Conservation (phyloP, 2,113 vertebrate genomes). For the Psammodynastes pulverulentus region DNA sequence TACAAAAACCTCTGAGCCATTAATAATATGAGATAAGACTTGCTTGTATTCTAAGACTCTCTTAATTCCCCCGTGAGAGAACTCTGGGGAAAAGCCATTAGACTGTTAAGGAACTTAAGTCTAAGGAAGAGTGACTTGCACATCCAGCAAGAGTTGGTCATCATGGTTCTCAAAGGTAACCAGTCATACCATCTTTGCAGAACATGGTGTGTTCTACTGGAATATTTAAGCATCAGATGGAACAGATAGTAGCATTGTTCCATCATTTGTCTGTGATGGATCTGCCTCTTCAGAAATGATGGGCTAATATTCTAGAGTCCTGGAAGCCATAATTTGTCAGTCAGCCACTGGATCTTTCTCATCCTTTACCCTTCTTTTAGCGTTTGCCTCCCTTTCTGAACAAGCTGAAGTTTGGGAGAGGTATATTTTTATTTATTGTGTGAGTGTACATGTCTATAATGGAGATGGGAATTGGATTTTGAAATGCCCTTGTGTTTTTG, state of each 20-base stretch:
- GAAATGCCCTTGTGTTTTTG: background rate
- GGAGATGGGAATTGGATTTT: background rate
- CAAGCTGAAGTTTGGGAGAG: background rate
- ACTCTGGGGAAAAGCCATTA: background rate
- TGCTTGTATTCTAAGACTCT: accelerated
- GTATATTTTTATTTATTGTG: background rate
- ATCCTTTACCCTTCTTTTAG: background rate
- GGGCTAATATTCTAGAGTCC: background rate
- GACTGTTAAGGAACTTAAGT: too few relatives aligned
- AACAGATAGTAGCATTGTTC: background rate
- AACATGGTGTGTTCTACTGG: background rate
- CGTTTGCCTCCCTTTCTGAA: background rate
- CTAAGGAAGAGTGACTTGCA: background rate
- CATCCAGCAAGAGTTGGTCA: background rate
- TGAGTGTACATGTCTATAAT: background rate
- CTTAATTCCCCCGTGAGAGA: background rate
- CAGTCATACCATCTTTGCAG: background rate
- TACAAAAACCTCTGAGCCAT: background rate
- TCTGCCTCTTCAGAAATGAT: background rate
- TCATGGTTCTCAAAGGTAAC: background rate
- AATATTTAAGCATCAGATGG: background rate
- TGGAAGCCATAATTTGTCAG: background rate
- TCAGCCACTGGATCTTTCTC: background rate
- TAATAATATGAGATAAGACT: background rate
- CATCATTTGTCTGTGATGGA: background rate